phyloP scores from a whole-genome alignment of 2,797 vertebrate species.

The Gymnopithys bicolor region DNA sequence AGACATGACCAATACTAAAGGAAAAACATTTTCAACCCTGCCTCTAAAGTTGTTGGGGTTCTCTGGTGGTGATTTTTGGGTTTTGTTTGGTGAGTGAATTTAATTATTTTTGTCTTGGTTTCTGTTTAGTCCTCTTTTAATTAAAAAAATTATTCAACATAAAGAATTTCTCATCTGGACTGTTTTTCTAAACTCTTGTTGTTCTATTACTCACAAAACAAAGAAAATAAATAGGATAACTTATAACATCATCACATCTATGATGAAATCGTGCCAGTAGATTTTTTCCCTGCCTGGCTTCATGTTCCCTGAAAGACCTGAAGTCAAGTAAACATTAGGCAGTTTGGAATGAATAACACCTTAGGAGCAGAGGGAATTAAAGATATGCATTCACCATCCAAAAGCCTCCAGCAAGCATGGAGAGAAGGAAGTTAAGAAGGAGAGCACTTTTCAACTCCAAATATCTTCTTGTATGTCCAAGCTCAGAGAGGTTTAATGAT shows the following conservation, averaged over 20 bases:
- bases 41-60: not conserved
- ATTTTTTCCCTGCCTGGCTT: not conserved
- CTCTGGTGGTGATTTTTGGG: not conserved
- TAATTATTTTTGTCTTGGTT: not conserved
- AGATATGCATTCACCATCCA: not conserved
- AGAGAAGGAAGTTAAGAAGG: not conserved
- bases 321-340: conserved; percentile 9
- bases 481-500: not conserved
- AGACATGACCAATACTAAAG: not conserved
- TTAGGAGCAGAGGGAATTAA: not conserved
- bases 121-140: not conserved
- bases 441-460: not conserved
- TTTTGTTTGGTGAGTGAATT: not conserved
- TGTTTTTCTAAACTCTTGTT: not conserved
- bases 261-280: not conserved
- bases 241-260: not conserved
- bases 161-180: not conserved
- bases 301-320: not conserved
- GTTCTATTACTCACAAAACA: not conserved
- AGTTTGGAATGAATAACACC: not conserved
- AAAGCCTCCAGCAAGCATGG: not conserved
- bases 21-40: not conserved
- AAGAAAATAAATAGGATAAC: conserved; percentile 7
- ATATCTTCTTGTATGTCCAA: not conserved
- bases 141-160: not conserved